Conservation (phyloP, 2,888 invertebrate species). For the Eristalis intricaria region DNA sequence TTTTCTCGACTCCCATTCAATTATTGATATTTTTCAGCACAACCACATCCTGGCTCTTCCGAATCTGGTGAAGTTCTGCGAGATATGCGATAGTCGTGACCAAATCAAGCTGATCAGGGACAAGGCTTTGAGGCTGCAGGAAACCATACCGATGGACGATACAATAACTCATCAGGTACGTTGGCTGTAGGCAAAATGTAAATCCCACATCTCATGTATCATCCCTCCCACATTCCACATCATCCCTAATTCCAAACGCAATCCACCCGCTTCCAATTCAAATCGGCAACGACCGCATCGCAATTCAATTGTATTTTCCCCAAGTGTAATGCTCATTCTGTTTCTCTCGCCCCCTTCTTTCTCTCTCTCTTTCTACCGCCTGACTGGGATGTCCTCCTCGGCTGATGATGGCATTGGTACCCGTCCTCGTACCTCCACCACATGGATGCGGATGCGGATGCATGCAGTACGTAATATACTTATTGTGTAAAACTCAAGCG, state of each 20-base stretch:
- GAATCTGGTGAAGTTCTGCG: conserved; percentile 88
- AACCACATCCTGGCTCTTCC: conserved; percentile 84
- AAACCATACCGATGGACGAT: conserved; percentile 87
- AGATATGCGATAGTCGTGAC: conserved; percentile 88
- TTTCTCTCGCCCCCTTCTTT: conserved; percentile 39
- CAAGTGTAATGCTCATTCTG: conserved; percentile 61
- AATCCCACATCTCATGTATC: conserved; percentile 37
- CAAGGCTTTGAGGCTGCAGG: conserved; percentile 85
- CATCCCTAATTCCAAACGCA: not conserved
- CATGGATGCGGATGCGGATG: not conserved
- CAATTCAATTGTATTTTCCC: conserved; percentile 51
- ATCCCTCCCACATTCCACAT: conserved; percentile 11
- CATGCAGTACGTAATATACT: conserved; percentile 80
- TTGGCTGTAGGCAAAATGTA: conserved; percentile 35
- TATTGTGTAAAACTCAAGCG: conserved; percentile 81
- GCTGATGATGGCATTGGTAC: not conserved
- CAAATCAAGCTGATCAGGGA: conserved; percentile 92
- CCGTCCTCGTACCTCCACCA: not conserved
- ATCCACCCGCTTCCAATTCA: conserved; percentile 1
- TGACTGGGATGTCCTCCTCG: not conserved
- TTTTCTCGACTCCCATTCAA: not conserved
- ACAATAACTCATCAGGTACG: conserved; percentile 86
- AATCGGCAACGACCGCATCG: conserved; percentile 27
- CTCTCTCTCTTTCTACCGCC: conserved; percentile 1
- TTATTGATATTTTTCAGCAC: conserved; percentile 73